Evolutionary conservation across 2,113 vertebrate species (phyloP), one percentile per base, ranked within the genome.

Genomic region (Ifrita kowaldi): DNA sequence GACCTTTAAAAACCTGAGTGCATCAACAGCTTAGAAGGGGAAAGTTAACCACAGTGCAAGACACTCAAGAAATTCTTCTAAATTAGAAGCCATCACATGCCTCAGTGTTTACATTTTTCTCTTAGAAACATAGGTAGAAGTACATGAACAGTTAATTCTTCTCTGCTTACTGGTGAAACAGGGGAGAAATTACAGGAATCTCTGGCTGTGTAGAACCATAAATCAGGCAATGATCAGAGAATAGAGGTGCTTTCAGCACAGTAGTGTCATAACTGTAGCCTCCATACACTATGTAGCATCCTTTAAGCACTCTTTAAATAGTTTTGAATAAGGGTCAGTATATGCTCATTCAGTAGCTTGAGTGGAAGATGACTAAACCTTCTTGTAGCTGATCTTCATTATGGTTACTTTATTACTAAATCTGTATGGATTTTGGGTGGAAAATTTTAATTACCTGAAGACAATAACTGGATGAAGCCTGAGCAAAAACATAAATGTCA

Each of bases 161-260:
- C 17, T 28, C 57, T 84, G 28, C 37, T 86, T 89, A 42, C 59
- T 76, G 0, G 0, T 42, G 46, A 44, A 49, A 23, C 1, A 3
- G 52, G 23, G 32, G 15, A 81, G 26, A 86, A 74, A 49, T 32
- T 13, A n/a, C 27, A 33, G n/a, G 30, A 77, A 13, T 35, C 16
- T 55, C 35, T 55, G 67, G 4, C 74, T 49, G 8, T 37, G 16
- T 52, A 46, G 46, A 65, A 24, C 46, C 21, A 14, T 28, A 50
- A n/a, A 30, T 82, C 6, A 7, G 57, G 13, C 10, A 18, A 11
- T 49, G 41, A 64, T 78, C 42, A 63, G 62, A 77, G 60, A 52
- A 19, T 1, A 44, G 16, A 82, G 24, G 20, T 64, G 8, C 35
- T 87, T 93, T 89, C 35, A 59, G 33, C n/a, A n/a, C 55, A 74